These are phyloP conservation scores for Tenrec ecaudatus DNA, from an alignment of 2,113 vertebrate species.

Conservation along the genomic window DNA sequence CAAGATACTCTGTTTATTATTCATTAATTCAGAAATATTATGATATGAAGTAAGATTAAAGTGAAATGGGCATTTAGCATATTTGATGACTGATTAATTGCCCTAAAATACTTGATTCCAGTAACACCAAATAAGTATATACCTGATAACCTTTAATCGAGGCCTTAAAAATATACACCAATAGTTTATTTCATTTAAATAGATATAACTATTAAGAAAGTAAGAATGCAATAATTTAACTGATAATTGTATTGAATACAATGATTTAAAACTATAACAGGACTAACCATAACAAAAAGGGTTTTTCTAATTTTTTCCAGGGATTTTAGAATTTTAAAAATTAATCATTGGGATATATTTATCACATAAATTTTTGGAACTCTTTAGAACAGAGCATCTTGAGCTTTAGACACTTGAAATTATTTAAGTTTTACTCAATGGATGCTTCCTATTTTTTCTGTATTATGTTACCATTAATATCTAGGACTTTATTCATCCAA, in stretches of 20 bases:
- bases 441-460: neutral
- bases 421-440: neutral
- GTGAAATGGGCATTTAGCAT: neutral
- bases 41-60: neutral
- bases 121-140: neutral
- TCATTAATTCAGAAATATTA: conserved; percentile 19
- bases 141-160: neutral
- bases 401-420: neutral
- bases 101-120: neutral
- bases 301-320: conserved; percentile 31
- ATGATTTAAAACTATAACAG: neutral
- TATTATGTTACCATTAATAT: neutral
- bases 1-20: neutral
- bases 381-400: neutral
- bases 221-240: neutral
- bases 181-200: neutral
- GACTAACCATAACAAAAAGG: neutral
- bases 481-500: conserved; percentile 33
- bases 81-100: neutral
- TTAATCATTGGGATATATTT: neutral
- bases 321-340: conserved; percentile 5
- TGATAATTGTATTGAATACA: conserved; percentile 9
- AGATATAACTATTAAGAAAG: neutral
- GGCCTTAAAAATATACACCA: neutral
- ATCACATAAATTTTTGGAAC: neutral